phyloP scores from a whole-genome alignment of 2,113 vertebrate genomes.

The Halcyon senegalensis region DNA sequence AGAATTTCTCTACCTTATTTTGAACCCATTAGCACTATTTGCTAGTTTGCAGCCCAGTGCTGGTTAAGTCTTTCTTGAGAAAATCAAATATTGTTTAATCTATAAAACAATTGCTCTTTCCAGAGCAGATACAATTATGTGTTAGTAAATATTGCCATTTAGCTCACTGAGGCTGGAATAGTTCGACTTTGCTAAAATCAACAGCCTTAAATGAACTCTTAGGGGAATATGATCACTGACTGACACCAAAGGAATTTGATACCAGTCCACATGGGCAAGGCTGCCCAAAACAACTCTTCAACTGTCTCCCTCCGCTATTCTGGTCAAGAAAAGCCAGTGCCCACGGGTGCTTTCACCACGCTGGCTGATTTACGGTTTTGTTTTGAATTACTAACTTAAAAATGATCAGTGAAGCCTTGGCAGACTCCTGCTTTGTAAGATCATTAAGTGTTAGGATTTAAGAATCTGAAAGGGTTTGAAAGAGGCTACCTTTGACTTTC shows the following conservation, averaged over 20 bases:
- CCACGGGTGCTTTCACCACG: neutral
- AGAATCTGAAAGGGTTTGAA: neutral
- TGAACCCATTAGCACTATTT: neutral
- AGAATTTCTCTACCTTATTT: neutral
- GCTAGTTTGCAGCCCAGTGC: neutral
- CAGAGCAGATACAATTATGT: neutral
- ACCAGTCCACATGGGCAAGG: neutral
- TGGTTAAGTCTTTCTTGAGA: neutral
- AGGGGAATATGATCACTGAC: neutral
- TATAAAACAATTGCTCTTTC: slow-evolving; percentile 15
- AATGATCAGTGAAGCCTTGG: neutral
- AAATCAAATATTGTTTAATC: neutral
- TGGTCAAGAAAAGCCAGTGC: neutral
- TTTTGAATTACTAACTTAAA: neutral
- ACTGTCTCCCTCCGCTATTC: neutral
- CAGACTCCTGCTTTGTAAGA: neutral
- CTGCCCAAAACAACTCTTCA: neutral
- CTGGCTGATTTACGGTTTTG: neutral
- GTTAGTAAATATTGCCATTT: neutral
- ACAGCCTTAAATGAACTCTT: neutral
- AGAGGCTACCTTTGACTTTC: neutral
- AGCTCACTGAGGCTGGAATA: neutral
- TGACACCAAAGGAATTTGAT: neutral
- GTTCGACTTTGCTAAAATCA: slow-evolving; percentile 18
- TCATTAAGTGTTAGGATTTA: rapidly evolving